Evolutionary conservation across 2,888 invertebrate species (phyloP).

Genomic region (Eupithecia subfuscata): DNA sequence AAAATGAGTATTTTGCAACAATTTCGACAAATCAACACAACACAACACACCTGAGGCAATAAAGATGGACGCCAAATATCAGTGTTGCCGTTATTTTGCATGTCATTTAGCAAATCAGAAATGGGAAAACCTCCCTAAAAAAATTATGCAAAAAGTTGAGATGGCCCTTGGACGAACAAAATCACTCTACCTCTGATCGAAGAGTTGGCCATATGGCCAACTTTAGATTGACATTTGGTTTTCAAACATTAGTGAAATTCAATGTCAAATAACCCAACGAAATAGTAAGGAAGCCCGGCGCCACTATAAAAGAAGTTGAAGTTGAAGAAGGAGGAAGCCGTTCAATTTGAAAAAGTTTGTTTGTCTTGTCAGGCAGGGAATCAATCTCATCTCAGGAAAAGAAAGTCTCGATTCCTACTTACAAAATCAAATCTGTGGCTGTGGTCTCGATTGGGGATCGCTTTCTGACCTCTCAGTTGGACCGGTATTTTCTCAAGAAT

Average conservation of each 20-base stretch:
- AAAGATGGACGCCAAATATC: constrained; percentile 83
- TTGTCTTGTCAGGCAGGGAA: neutral
- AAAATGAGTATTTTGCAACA: constrained; percentile 56
- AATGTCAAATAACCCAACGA: no score
- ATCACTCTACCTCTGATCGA: neutral
- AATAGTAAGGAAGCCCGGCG: no score
- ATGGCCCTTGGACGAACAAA: neutral
- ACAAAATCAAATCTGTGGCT: no score
- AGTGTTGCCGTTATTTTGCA: constrained; percentile 70
- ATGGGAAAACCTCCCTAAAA: constrained; percentile 3
- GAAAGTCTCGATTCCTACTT: no score
- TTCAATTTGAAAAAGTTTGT: constrained; percentile 10
- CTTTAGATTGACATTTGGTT: no score
- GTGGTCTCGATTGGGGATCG: neutral
- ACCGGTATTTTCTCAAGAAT: neutral
- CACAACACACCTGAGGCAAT: constrained; percentile 81
- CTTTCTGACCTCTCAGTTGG: neutral
- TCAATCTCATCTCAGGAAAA: no score
- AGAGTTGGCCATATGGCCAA: no score
- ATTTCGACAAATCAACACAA: constrained; percentile 66
- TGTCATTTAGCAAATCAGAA: constrained; percentile 45
- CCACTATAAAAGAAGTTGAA: neutral
- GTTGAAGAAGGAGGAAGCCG: neutral
- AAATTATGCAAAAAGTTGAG: neutral
- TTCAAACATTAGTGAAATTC: no score